These are phyloP conservation scores for Hypothenemus hampei DNA, from an alignment of 1,140 invertebrate species.

Conservation along the genomic window DNA sequence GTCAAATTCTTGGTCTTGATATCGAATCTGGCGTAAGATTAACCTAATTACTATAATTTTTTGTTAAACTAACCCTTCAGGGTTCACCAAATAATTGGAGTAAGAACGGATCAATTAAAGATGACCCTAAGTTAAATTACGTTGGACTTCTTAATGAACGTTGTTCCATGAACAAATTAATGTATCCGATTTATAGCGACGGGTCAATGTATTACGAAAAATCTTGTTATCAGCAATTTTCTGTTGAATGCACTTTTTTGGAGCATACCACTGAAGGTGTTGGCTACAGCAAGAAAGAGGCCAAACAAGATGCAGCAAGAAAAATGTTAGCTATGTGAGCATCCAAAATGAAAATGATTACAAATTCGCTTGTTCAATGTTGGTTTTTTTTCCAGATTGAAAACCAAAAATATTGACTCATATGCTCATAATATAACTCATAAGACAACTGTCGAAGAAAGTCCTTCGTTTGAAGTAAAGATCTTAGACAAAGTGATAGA, in stretches of 20 bases:
- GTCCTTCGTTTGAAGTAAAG: neutral
- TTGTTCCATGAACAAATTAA: conserved; percentile 4
- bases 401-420: no score
- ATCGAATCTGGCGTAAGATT: neutral
- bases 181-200: conserved; percentile 19
- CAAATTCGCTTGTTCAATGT: no score
- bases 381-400: neutral
- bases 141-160: conserved; percentile 27
- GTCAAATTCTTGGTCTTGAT: neutral
- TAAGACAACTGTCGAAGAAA: neutral
- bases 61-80: neutral
- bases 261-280: conserved; percentile 4
- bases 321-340: conserved; percentile 26
- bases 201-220: neutral
- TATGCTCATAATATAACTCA: no score
- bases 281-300: conserved; percentile 27
- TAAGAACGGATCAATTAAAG: neutral
- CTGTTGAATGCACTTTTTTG: conserved; percentile 20
- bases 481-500: neutral
- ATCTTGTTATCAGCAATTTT: conserved; percentile 16
- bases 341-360: no score
- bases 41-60: neutral
- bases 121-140: conserved; percentile 16
- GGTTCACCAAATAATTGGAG: neutral
- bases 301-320: conserved; percentile 27